These are phyloP conservation scores for Bombus fervidus DNA, from an alignment of 1,140 invertebrate species.

Conservation along the genomic window DNA sequence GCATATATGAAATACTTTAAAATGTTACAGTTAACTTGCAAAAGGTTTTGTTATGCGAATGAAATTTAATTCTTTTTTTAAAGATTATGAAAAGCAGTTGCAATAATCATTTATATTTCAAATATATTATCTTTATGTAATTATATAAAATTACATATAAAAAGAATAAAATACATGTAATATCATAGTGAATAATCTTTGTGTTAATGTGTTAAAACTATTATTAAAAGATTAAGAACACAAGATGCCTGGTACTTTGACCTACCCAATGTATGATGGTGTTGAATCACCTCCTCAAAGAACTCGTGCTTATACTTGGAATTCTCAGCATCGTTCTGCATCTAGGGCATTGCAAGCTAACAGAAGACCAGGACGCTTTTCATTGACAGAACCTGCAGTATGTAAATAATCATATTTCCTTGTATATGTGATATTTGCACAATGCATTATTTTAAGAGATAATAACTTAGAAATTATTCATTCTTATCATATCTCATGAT, in stretches of 20 bases:
- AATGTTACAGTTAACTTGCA: not conserved
- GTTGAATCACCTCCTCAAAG: constrained; percentile 74
- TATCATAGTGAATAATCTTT: constrained; percentile 29
- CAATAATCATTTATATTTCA: not conserved
- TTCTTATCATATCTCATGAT: not conserved
- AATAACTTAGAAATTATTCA: not conserved
- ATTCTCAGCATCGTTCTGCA: constrained; percentile 57
- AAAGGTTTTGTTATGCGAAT: not conserved
- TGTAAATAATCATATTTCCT: constrained; percentile 14
- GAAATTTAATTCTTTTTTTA: not conserved
- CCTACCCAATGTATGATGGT: constrained; percentile 79
- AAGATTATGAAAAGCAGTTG: not conserved
- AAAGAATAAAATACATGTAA: constrained; percentile 11
- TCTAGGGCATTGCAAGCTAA: constrained; percentile 58
- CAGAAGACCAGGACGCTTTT: constrained; percentile 69
- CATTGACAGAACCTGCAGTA: constrained; percentile 71
- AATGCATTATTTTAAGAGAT: not conserved
- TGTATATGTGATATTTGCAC: not conserved
- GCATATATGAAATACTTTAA: not conserved
- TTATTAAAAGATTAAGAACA: constrained; percentile 9
- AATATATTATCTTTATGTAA: not conserved
- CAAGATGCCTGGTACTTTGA: constrained; percentile 79
- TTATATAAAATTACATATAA: not conserved
- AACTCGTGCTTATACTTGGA: constrained; percentile 76
- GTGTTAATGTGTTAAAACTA: not conserved